Conservation (phyloP, 2,797 vertebrate genomes). For the Melanotaenia trifasciata region DNA sequence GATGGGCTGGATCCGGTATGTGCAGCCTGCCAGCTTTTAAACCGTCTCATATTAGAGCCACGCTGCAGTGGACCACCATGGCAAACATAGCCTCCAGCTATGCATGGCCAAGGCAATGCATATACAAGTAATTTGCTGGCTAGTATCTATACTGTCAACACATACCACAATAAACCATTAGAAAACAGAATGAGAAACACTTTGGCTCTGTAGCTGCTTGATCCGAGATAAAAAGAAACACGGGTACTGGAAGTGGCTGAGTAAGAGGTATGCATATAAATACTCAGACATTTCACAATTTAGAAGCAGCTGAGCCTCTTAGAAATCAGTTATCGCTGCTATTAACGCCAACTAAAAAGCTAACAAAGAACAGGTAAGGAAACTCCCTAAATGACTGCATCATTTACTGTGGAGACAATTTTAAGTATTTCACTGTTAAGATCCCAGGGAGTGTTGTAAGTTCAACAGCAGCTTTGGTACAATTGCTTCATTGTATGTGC, state of each 20-base stretch:
- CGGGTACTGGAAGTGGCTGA: background rate
- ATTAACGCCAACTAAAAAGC: background rate
- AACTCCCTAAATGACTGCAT: background rate
- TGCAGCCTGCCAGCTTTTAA: constrained; percentile 48
- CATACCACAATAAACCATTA: constrained; percentile 15
- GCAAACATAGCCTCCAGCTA: constrained; percentile 20
- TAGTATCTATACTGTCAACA: constrained; percentile 34
- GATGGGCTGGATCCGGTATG: constrained; percentile 76
- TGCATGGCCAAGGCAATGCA: constrained; percentile 13
- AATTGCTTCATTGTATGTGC: constrained; percentile 71
- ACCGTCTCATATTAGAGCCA: constrained; percentile 36
- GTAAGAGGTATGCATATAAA: background rate
- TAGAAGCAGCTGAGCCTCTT: background rate
- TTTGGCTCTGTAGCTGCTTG: background rate
- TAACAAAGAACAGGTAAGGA: background rate
- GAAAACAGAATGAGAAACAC: constrained; percentile 4
- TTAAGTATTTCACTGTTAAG: constrained; percentile 10
- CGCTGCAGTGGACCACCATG: constrained; percentile 23
- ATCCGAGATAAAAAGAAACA: background rate
- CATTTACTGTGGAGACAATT: background rate
- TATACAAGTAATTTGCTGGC: constrained; percentile 36
- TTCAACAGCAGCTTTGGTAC: constrained; percentile 37
- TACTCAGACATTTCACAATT: background rate
- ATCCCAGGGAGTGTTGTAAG: constrained; percentile 28
- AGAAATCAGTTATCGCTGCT: background rate